Evolutionary conservation across 2,888 invertebrate genomes (phyloP), one percentile per base, ranked within the genome.

Genomic region (Didymodactylos carnosus): DNA sequence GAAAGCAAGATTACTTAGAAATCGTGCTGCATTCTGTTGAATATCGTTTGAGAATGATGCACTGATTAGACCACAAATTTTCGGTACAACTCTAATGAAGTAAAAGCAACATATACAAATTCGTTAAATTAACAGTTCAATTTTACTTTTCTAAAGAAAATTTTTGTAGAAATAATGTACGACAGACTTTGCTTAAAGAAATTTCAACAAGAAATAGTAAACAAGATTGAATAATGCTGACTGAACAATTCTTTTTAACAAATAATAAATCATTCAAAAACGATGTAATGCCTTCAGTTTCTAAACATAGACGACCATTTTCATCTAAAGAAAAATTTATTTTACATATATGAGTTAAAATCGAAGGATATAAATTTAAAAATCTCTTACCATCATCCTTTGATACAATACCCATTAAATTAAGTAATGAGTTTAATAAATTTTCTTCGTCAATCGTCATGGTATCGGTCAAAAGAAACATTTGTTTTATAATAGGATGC

Each of bases 401-500:
- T 5, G 19, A 49, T 39, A 73, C n/a, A 25, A 40, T 11, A 19
- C 11, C 40, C 29, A 73, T 46, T 35, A 73, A 69, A 43, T 70
- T 46, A 70, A 73, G 70, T 7, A 70, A 14, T 23, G 69, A 39
- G 19, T 39, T 2, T 13, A 69, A 73, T 35, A 73, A 23, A 51
- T 70, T 69, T 8, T 49, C 39, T 39, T 73, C 23, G n/a, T 25
- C n/a, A 25, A 40, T 71, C 19, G 14, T 49, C 23, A 71, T 39
- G n/a, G 49, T 51, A 23, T 39, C 39, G 23, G 49, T 39, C 19
- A 23, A 19, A 49, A 25, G 49, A 23, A 71, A 71, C 19, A 35
- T 40, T 39, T 70, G 25, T 40, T 16, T 27, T 35, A 73, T 70
- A 39, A 73, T 49, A 11, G 46, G 39, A 71, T 75, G 75, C 16